These are phyloP conservation scores for Bombylius discolor DNA, from an alignment of 2,888 invertebrate genomes.

Conservation along the genomic window DNA sequence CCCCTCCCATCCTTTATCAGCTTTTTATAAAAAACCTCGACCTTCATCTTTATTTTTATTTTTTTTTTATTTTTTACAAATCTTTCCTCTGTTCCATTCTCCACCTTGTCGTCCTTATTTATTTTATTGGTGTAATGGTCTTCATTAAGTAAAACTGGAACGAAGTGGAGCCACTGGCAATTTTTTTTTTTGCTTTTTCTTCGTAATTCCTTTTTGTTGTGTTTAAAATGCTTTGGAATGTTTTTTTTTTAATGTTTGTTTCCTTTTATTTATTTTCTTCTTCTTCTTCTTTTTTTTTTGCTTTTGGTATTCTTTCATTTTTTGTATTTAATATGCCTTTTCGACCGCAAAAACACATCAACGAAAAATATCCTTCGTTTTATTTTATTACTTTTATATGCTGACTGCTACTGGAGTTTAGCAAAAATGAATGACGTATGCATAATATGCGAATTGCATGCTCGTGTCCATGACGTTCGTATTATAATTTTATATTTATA, in stretches of 20 bases:
- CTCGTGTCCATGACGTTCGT: too few species aligned
- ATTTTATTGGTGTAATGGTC: too few species aligned
- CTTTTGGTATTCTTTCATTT: not conserved
- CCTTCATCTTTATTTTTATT: too few species aligned
- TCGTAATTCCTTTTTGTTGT: too few species aligned
- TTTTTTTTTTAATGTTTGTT: not conserved
- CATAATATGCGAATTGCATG: too few species aligned
- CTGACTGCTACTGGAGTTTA: slow-evolving; percentile 3
- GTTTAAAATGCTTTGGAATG: too few species aligned
- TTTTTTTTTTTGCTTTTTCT: not conserved
- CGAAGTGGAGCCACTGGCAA: not conserved
- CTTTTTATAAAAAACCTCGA: too few species aligned
- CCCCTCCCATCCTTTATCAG: too few species aligned
- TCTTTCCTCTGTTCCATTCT: too few species aligned
- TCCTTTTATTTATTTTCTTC: not conserved
- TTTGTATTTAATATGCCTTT: not conserved
- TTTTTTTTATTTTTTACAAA: too few species aligned
- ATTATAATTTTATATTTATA: too few species aligned
- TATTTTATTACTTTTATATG: not conserved
- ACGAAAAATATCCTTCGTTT: slow-evolving; percentile 5
- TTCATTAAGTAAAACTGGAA: not conserved
- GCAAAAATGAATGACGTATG: not conserved
- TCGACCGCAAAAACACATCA: slow-evolving; percentile 5
- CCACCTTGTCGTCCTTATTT: too few species aligned
- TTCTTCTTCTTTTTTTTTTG: not conserved